Conservation (phyloP, 2,797 vertebrate genomes). For the Melanotaenia trifasciata region DNA sequence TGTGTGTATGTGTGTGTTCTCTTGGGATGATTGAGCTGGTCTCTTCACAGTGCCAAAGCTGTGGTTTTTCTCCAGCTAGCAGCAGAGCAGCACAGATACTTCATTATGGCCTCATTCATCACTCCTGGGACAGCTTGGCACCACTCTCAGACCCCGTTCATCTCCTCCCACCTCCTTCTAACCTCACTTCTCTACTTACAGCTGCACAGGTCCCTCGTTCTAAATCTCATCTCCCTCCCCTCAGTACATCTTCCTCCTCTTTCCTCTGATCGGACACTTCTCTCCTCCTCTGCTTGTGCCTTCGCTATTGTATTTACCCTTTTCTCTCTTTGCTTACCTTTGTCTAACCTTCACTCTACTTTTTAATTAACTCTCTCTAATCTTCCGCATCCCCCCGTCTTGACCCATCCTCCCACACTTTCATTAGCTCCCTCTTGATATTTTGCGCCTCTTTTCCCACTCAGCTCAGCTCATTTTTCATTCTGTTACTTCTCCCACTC, state of each 20-base stretch:
- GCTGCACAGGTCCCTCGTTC: slow-evolving; percentile 34
- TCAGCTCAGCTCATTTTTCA: slow-evolving; percentile 44
- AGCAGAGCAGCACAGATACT: slow-evolving; percentile 73
- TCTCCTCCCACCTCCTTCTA: slow-evolving; percentile 49
- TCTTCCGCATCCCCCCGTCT: slow-evolving; percentile 48
- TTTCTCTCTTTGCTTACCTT: slow-evolving; percentile 46
- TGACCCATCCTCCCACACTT: slow-evolving; percentile 52
- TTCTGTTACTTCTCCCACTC: slow-evolving; percentile 12
- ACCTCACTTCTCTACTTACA: slow-evolving; percentile 50
- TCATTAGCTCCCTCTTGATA: slow-evolving; percentile 50
- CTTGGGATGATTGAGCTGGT: slow-evolving; percentile 61
- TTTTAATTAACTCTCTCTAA: slow-evolving; percentile 69
- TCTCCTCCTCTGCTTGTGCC: slow-evolving; percentile 21
- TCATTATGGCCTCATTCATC: slow-evolving; percentile 85
- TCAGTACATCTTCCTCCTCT: slow-evolving; percentile 21
- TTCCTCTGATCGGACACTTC: slow-evolving; percentile 27
- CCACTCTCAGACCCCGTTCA: slow-evolving; percentile 44
- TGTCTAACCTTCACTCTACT: slow-evolving; percentile 49
- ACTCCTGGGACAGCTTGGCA: slow-evolving; percentile 77
- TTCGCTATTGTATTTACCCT: slow-evolving; percentile 1
- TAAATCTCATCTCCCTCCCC: slow-evolving; percentile 37
- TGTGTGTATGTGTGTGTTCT: slow-evolving; percentile 26
- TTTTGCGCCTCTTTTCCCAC: slow-evolving; percentile 30
- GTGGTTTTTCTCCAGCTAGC: slow-evolving; percentile 71
- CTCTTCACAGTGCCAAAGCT: slow-evolving; percentile 66